These are phyloP conservation scores for Plutomurus gul DNA, from an alignment of 1,140 invertebrate species.

Conservation along the genomic window DNA sequence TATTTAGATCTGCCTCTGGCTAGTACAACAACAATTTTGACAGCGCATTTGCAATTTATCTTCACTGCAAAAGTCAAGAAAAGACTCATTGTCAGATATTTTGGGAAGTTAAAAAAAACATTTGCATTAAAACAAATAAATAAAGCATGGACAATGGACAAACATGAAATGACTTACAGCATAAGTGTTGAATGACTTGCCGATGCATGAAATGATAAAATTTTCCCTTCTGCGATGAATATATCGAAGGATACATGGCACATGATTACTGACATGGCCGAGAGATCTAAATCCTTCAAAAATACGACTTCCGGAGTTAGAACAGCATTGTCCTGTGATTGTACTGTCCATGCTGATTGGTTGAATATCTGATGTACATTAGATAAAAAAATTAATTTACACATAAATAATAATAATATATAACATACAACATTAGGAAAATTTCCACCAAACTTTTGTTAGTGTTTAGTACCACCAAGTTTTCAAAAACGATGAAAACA, in stretches of 20 bases:
- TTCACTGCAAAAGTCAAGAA: no score
- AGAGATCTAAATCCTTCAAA: constrained; percentile 80
- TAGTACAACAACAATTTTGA: no score
- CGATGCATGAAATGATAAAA: constrained; percentile 85
- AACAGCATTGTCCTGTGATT: neutral
- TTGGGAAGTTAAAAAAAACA: neutral
- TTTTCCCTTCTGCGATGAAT: constrained; percentile 84
- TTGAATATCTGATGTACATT: neutral
- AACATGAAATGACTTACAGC: constrained; percentile 62
- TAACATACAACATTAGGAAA: no score
- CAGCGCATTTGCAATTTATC: no score
- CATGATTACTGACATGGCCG: constrained; percentile 90
- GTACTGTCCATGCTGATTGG: neutral
- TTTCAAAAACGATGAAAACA: no score
- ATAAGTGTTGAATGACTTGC: constrained; percentile 89
- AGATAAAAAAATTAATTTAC: neutral
- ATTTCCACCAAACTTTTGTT: no score
- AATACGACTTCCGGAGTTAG: constrained; percentile 60
- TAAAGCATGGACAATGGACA: no score
- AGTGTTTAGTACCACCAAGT: no score
- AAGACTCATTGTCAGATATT: neutral
- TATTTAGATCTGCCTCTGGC: no score
- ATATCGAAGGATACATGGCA: constrained; percentile 83
- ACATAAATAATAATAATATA: no score
- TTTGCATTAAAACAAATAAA: neutral